A percentile compares a stretch with the other conserved stretches of the same genome.
Conservation (phyloP, 2,797 vertebrate species). For the Helostoma temminkii region DNA sequence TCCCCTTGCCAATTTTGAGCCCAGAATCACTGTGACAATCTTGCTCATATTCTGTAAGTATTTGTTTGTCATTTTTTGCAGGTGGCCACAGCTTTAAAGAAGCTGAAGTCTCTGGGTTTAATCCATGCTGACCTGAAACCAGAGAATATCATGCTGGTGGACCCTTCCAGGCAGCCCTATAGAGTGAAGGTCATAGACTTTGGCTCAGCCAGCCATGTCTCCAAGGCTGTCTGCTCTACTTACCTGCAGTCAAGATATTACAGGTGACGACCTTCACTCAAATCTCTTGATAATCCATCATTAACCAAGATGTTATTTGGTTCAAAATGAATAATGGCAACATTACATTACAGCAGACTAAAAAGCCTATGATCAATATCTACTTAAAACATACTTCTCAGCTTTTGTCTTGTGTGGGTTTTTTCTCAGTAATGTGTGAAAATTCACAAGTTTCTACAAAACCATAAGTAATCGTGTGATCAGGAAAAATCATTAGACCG, state of each 20-base stretch:
- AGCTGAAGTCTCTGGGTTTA: constrained; percentile 97
- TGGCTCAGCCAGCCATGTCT: constrained; percentile 97
- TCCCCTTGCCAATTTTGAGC: background rate
- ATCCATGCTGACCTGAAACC: constrained; percentile 99
- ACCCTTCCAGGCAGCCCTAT: constrained; percentile 95
- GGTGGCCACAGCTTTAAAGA: constrained; percentile 96
- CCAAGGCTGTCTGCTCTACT: constrained; percentile 98
- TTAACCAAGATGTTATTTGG: background rate
- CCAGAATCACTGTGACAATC: background rate
- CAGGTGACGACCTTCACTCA: constrained; percentile 85
- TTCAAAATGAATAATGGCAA: too few relatives aligned
- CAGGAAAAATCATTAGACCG: background rate
- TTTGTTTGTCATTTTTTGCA: constrained; percentile 20
- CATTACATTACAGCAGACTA: too few relatives aligned
- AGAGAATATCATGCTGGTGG: constrained; percentile 99
- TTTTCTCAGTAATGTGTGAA: too few relatives aligned
- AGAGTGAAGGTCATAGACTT: constrained; percentile 99
- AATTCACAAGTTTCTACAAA: background rate
- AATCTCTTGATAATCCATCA: background rate
- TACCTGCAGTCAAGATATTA: constrained; percentile 99
- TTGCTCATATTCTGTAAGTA: background rate
- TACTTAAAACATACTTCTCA: too few relatives aligned
- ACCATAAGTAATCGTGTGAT: background rate
- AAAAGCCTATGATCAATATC: too few relatives aligned
- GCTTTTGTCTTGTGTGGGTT: too few relatives aligned